Base-by-base conservation (phyloP, 2,113 vertebrate genomes). In the Electrona antarctica region DNA sequence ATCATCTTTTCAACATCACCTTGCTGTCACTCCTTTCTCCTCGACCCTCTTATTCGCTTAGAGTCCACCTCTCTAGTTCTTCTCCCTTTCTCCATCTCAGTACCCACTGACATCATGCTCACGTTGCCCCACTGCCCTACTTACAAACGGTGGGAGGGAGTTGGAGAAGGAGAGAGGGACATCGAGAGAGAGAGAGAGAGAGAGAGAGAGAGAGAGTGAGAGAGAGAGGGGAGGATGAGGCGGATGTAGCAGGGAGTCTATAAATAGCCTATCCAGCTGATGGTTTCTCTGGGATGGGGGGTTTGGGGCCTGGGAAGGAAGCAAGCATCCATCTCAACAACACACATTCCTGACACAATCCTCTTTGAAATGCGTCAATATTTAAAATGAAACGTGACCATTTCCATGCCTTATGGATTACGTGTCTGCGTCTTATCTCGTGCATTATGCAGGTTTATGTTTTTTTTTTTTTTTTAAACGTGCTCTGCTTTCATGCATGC, bases 81-180 rank as follows among this genome's bases (percentile, higher is more conserved):
- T 77, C 49, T 70, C 54, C 71, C 71, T 80, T 67, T 74, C 72
- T 70, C 58, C 9, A 82, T 86, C 76, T 77, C 67, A 54, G 62
- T 82, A 69, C 74, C 74, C 66, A 81, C 88, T 91, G 87, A 89
- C 84, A 89, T 91, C 85, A 91, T 57, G 48, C 72, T 89, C 85
- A 86, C 68, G 77, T 87, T 91, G 92, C 73, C 78, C 93, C 87
- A 93, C 87, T 94, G 90, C 89, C 92, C 93, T 92, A 93, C 89
- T 93, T 94, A 88, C 79, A 76, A 83, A 77, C 7, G 8, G 28
- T 79, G 80, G 72, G 81, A 87, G 87, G 59, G 83, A 67, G 71
- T 45, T 67, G 57, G 67, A 81, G 79, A 87, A 84, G 74, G 80
- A 83, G 78, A 85, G 57, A 64, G 84, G 61, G 81, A 73, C 83